Evolutionary conservation across 2,797 vertebrate species (phyloP).

Genomic region (Perodicticus potto): DNA sequence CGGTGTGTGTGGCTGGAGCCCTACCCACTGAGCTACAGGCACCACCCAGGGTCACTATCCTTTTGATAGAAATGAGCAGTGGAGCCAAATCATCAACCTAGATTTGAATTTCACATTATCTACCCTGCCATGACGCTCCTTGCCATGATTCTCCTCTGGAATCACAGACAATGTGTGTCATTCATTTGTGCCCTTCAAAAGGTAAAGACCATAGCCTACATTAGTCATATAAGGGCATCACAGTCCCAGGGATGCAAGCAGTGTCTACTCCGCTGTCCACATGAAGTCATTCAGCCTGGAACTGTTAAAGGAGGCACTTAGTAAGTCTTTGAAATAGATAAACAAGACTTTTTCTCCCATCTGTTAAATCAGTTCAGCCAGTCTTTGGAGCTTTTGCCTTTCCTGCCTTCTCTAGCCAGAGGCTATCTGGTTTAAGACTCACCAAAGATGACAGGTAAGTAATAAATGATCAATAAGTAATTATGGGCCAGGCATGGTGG

Average conservation of each 20-base stretch:
- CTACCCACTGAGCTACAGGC: too few relatives aligned
- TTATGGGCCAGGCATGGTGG: too few relatives aligned
- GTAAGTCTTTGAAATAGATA: not conserved
- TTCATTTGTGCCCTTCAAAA: not conserved
- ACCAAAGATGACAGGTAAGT: not conserved
- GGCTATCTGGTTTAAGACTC: not conserved
- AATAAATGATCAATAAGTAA: not conserved
- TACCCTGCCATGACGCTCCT: not conserved
- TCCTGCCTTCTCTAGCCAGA: not conserved
- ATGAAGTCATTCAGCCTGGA: not conserved
- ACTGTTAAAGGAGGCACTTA: not conserved
- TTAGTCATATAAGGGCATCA: not conserved
- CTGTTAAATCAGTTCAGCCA: not conserved
- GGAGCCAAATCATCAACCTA: not conserved
- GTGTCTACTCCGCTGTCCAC: not conserved
- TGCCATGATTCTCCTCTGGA: not conserved
- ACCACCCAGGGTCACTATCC: not conserved
- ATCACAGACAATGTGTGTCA: not conserved
- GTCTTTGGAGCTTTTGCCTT: not conserved
- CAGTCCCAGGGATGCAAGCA: not conserved
- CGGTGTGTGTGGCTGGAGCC: too few relatives aligned
- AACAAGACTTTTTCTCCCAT: not conserved
- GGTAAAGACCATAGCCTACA: not conserved
- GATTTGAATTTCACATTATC: not conserved
- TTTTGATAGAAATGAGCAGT: not conserved